Conservation (phyloP, 2,888 invertebrate species). For the Athripsodes cinereus region DNA sequence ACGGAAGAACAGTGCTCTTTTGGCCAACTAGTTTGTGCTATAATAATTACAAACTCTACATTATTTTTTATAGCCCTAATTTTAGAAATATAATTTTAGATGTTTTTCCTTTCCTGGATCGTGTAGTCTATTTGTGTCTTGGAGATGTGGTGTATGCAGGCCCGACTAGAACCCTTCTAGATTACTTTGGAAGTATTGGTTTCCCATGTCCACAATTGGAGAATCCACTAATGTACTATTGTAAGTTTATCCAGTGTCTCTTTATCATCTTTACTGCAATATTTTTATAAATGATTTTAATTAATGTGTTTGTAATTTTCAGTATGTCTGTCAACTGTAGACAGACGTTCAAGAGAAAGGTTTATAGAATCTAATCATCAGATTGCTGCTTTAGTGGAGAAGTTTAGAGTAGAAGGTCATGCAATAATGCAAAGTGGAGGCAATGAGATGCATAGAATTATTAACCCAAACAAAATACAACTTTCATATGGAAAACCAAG, state of each 20-base stretch:
- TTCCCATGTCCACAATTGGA: constrained; percentile 95
- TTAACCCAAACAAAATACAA: constrained; percentile 65
- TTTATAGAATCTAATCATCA: constrained; percentile 92
- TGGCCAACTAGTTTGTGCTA: too few species aligned
- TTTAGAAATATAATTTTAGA: constrained; percentile 48
- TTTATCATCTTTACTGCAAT: too few species aligned
- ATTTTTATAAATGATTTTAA: too few species aligned
- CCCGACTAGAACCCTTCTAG: constrained; percentile 84
- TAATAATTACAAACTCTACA: too few species aligned
- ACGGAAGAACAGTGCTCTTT: too few species aligned
- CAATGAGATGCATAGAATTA: constrained; percentile 51
- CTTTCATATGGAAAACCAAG: constrained; percentile 70
- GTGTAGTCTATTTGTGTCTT: constrained; percentile 83
- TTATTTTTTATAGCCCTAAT: not conserved
- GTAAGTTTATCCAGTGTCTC: constrained; percentile 59
- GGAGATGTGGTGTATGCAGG: constrained; percentile 91
- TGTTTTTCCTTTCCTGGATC: constrained; percentile 91
- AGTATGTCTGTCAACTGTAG: constrained; percentile 59
- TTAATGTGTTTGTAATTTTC: constrained; percentile 17
- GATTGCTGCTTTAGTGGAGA: constrained; percentile 85
- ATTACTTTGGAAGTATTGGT: constrained; percentile 92
- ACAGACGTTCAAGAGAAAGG: constrained; percentile 72
- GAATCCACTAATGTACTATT: constrained; percentile 96
- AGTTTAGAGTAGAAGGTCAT: constrained; percentile 82
- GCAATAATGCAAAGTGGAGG: constrained; percentile 61